A percentile compares a stretch with the other conserved stretches of the same genome.
Evolutionary conservation across 1,140 invertebrate species (phyloP).

Genomic region (Drosophila micromelanica): DNA sequence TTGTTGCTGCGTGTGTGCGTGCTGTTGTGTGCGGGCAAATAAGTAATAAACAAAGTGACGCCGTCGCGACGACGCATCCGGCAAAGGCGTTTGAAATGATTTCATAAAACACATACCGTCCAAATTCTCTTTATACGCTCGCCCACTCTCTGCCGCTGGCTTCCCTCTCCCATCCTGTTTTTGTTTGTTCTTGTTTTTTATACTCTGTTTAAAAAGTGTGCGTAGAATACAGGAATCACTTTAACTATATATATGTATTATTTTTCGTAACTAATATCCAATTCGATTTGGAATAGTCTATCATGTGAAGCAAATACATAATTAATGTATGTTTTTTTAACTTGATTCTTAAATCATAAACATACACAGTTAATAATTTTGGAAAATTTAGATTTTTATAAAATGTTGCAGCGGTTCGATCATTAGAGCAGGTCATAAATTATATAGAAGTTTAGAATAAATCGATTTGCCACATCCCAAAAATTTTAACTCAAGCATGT

Average conservation of each 20-base stretch:
- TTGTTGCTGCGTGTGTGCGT: constrained; percentile 37
- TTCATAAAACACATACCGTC: constrained; percentile 51
- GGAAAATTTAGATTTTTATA: no score
- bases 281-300: no score
- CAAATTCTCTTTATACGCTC: constrained; percentile 35
- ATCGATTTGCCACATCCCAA: no score
- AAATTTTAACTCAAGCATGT: no score
- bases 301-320: no score
- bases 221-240: not conserved
- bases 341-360: no score
- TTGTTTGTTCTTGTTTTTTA: not conserved
- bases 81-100: constrained; percentile 62
- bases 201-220: not conserved
- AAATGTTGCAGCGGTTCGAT: no score
- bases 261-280: no score
- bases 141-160: not conserved
- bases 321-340: no score
- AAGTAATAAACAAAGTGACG: constrained; percentile 54
- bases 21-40: constrained; percentile 27
- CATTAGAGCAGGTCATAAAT: no score
- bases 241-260: not conserved
- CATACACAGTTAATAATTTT: no score
- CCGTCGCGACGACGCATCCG: constrained; percentile 29
- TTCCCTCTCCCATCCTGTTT: not conserved
- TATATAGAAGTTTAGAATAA: no score